Conservation (phyloP, 2,113 vertebrate genomes). For the Oncorhynchus clarkii region DNA sequence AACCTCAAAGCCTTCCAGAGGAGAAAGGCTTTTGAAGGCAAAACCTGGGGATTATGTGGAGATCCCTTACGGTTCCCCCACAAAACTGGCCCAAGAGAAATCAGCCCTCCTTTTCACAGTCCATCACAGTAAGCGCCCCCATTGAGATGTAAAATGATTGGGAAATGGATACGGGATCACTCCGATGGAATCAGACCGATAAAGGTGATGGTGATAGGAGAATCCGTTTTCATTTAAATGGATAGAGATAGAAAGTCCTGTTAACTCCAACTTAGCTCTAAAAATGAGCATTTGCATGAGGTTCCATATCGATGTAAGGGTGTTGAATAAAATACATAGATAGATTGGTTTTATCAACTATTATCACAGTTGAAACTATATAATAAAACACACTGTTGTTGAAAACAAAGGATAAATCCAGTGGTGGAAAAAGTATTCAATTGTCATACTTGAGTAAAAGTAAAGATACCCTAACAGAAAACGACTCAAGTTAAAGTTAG, state of each 20-base stretch:
- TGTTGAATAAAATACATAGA: too few species aligned
- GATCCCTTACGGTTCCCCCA: conserved; percentile 29
- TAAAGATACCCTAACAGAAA: too few species aligned
- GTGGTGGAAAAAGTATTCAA: too few species aligned
- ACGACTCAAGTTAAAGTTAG: too few species aligned
- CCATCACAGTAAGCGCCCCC: conserved; percentile 14
- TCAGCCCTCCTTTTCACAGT: conserved; percentile 24
- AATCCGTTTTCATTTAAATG: neutral
- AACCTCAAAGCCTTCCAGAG: conserved; percentile 31
- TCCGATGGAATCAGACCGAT: neutral
- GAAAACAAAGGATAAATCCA: too few species aligned
- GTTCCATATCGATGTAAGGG: too few species aligned
- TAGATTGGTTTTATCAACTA: too few species aligned
- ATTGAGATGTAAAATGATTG: neutral
- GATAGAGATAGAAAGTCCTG: neutral
- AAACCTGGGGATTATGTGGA: conserved; percentile 37
- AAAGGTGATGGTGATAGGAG: neutral
- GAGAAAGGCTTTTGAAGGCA: conserved; percentile 41
- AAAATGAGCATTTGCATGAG: too few species aligned
- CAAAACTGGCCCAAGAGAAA: conserved; percentile 26
- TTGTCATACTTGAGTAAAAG: too few species aligned
- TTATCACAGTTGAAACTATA: too few species aligned
- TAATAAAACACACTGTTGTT: too few species aligned
- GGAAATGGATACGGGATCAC: neutral
- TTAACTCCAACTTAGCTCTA: neutral